phyloP scores from a whole-genome alignment of 2,113 vertebrate genomes.

The Chitala chitala region DNA sequence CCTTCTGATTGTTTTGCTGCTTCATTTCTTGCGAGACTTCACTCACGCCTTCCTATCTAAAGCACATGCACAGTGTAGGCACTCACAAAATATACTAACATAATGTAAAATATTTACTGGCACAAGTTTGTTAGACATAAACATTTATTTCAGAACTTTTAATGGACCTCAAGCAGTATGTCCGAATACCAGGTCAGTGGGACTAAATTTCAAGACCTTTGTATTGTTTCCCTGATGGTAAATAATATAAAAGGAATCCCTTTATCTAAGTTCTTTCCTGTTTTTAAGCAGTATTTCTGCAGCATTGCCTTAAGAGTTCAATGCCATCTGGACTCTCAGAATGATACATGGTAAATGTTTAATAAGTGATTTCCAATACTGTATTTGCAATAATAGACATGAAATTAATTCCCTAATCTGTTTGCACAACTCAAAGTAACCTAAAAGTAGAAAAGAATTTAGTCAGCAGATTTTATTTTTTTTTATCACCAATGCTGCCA shows the following conservation, averaged over 20 bases:
- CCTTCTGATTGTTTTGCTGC: too few relatives aligned
- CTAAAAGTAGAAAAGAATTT: not conserved
- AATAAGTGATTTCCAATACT: not conserved
- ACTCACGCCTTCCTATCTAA: too few relatives aligned
- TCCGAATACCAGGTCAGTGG: not conserved
- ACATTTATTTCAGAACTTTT: not conserved
- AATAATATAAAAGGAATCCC: constrained; percentile 7
- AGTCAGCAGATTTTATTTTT: too few relatives aligned
- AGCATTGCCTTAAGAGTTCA: not conserved
- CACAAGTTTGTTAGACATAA: not conserved
- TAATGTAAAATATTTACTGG: not conserved
- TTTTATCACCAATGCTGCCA: not conserved
- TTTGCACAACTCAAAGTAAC: not conserved
- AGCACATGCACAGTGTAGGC: not conserved
- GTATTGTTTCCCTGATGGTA: not conserved
- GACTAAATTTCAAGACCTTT: constrained; percentile 7
- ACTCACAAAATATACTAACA: not conserved
- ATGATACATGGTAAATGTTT: not conserved
- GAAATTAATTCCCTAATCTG: not conserved
- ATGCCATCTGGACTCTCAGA: not conserved
- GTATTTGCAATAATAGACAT: not conserved
- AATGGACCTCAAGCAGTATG: constrained; percentile 8
- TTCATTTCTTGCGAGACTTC: too few relatives aligned
- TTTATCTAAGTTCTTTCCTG: not conserved
- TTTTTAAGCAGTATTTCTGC: not conserved